Percentiles rank a stretch among this genome's conserved stretches.
Conservation (phyloP, 2,888 invertebrate genomes). For the Strigamia maritima region DNA sequence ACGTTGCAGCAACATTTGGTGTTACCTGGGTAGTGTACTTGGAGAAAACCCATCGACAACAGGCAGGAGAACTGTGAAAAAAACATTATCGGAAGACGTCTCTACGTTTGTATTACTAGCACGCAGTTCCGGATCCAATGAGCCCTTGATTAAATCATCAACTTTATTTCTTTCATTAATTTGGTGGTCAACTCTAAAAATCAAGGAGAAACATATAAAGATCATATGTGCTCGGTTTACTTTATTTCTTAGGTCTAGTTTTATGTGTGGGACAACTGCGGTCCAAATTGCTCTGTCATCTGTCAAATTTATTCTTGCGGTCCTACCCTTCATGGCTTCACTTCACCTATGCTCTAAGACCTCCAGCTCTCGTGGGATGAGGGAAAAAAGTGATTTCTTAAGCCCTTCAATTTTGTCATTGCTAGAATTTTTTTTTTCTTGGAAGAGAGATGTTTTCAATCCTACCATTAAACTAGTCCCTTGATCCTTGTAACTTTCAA, state of each 20-base stretch:
- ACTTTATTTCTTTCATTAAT: too few relatives aligned
- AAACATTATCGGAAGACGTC: too few relatives aligned
- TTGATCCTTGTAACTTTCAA: conserved; percentile 13
- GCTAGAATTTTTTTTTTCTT: background rate
- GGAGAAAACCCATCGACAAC: too few relatives aligned
- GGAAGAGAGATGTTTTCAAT: background rate
- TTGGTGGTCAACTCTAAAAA: too few relatives aligned
- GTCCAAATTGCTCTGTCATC: background rate
- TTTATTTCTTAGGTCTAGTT: background rate
- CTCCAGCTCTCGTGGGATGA: background rate
- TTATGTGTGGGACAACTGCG: background rate
- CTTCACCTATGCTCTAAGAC: background rate
- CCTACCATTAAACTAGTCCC: background rate
- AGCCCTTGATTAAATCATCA: too few relatives aligned
- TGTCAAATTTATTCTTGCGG: conserved; percentile 18
- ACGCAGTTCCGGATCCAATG: too few relatives aligned
- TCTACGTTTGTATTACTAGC: too few relatives aligned
- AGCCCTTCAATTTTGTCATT: background rate
- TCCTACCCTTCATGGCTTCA: background rate
- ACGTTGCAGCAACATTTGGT: too few relatives aligned
- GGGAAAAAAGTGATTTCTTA: conserved; percentile 2
- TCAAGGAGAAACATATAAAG: background rate
- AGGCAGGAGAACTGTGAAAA: too few relatives aligned
- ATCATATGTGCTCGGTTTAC: background rate
- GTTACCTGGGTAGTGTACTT: too few relatives aligned